phyloP scores from a whole-genome alignment of 2,888 invertebrate species.

The Aphodius sticticus region DNA sequence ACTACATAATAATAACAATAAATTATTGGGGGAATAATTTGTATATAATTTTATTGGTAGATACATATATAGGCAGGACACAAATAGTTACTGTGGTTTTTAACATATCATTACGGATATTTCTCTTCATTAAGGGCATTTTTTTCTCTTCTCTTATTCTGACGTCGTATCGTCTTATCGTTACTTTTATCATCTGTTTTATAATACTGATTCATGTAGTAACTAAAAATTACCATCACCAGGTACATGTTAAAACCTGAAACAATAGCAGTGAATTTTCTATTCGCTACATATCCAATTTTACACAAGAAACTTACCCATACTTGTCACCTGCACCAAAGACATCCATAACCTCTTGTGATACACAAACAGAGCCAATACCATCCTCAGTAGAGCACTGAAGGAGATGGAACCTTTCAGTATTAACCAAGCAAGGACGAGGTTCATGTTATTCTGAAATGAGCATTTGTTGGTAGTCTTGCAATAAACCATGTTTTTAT shows the following conservation, averaged over 20 bases:
- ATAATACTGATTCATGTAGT: neutral
- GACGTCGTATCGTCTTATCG: neutral
- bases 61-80: too few species aligned
- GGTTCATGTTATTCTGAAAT: constrained; percentile 12
- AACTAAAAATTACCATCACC: neutral
- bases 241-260: neutral
- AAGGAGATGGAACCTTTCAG: constrained; percentile 1
- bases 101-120: neutral
- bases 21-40: too few species aligned
- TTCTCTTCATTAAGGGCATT: neutral
- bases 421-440: constrained; percentile 18
- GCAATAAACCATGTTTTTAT: neutral
- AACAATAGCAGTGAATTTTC: neutral
- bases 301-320: constrained; percentile 5
- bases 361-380: neutral
- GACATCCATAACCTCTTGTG: neutral
- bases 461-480: neutral
- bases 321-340: neutral
- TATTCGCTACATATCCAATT: neutral
- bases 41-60: too few species aligned
- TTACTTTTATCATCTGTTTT: neutral
- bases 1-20: too few species aligned
- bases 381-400: constrained; percentile 7
- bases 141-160: neutral
- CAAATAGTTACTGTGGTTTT: too few species aligned